phyloP scores from a whole-genome alignment of 2,797 vertebrate species.

The Galagoides demidoff region DNA sequence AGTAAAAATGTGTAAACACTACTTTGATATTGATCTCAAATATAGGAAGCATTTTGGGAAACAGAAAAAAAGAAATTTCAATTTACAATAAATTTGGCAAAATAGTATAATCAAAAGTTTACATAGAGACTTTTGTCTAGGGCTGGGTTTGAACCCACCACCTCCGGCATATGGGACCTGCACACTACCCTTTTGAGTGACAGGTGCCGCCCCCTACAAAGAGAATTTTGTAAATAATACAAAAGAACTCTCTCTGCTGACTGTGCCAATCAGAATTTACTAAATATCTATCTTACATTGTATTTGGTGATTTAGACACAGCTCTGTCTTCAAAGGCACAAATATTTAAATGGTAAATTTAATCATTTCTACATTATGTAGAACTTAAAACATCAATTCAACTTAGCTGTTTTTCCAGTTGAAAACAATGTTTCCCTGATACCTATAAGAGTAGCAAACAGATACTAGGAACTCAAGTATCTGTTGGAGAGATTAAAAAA shows the following conservation, averaged over 20 bases:
- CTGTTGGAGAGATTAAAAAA: not conserved
- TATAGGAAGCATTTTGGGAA: not conserved
- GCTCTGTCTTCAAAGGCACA: not conserved
- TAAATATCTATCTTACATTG: not conserved
- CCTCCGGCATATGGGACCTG: too few species aligned
- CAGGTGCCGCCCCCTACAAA: not conserved
- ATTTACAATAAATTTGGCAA: slow-evolving; percentile 11
- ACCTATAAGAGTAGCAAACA: not conserved
- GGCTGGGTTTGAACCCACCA: too few species aligned
- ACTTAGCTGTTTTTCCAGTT: not conserved
- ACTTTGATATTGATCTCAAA: not conserved
- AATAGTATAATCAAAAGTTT: not conserved
- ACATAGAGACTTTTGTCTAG: not conserved
- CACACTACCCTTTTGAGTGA: too few species aligned
- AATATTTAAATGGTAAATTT: not conserved
- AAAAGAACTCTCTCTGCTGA: not conserved
- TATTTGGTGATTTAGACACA: slow-evolving; percentile 12
- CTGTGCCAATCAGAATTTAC: slow-evolving; percentile 13
- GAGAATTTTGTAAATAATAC: not conserved
- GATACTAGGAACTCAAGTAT: not conserved
- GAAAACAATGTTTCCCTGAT: not conserved
- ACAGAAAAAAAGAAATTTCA: not conserved
- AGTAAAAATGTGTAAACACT: not conserved
- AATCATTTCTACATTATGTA: slow-evolving; percentile 2
- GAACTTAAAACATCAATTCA: not conserved